These are phyloP conservation scores for Gerris lacustris DNA, from an alignment of 2,888 invertebrate genomes.

Conservation along the genomic window DNA sequence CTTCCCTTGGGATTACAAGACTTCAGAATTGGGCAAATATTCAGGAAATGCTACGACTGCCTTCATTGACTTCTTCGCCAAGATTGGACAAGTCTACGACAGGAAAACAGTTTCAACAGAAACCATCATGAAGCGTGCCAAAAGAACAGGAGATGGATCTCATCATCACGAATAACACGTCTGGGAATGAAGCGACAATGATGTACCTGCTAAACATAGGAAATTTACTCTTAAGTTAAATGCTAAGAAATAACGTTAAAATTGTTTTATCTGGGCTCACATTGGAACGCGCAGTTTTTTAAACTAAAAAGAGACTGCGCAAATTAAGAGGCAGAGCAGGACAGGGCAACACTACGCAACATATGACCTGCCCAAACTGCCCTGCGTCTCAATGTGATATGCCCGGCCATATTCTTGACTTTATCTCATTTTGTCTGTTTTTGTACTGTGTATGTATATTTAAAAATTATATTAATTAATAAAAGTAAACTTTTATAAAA, in stretches of 20 bases:
- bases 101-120: slow-evolving; percentile 63
- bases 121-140: slow-evolving; percentile 43
- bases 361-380: too few species aligned
- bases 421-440: too few species aligned
- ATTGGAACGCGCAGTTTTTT: too few species aligned
- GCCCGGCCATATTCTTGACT: too few species aligned
- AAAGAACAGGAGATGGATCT: slow-evolving; percentile 61
- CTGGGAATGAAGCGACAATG: background rate
- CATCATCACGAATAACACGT: slow-evolving; percentile 33
- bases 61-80: slow-evolving; percentile 49
- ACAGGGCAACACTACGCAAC: too few species aligned
- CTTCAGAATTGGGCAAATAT: slow-evolving; percentile 32
- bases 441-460: too few species aligned
- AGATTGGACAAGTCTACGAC: slow-evolving; percentile 70
- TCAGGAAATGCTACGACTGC: slow-evolving; percentile 31
- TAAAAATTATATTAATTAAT: too few species aligned
- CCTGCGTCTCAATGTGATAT: too few species aligned
- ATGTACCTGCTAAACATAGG: background rate
- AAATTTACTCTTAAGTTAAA: background rate
- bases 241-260: background rate
- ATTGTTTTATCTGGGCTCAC: too few species aligned
- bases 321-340: too few species aligned
- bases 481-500: too few species aligned
- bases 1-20: slow-evolving; percentile 40
- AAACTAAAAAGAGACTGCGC: too few species aligned